Evolutionary conservation across 2,888 invertebrate species (phyloP), one percentile per base, ranked within the genome.

Genomic region (Mesoligia furuncula): DNA sequence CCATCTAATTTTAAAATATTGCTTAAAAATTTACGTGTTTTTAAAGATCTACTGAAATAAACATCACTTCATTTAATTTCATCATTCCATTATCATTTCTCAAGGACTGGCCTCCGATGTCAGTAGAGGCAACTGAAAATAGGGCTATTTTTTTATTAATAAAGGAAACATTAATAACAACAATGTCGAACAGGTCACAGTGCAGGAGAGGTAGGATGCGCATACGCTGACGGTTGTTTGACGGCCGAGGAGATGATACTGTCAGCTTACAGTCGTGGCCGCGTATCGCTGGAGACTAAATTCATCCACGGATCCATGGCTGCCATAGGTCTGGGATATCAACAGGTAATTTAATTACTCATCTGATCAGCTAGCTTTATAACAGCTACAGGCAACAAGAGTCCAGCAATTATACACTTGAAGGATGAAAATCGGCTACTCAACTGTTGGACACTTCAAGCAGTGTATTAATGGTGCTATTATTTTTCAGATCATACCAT

Each of bases 121-220:
- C 36, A 73, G 17, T n/a, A 48, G 8, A 39, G 1, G 8, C 15
- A 20, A 20, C 2, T 27, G 15, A 8, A 76, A 59, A 45, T 7
- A 11, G 36, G 4, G 45, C 3, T 45, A 66, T 45, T 13, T 36
- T 7, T 36, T 36, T 6, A 36, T 36, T 36, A 36, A 36, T 31
- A 31, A 51, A 27, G 2, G 9, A n/a, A 27, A 17, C 11, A 54
- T 15, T 31, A 36, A 69, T 27, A 67, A 57, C 9, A 61, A 11
- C 8, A 3, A 36, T 31, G 48, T 62, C 24, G 9, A 73, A 72
- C 75, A 96, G 99, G 99, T 2, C 99, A 99, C 93, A 99, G 99
- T 27, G 98, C 99, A 0, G 99, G 99, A 67, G 99, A 99, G 93
- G 95, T 99, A 45, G 99, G 98, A 2, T 99, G 99, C 93, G 99